Evolutionary conservation across 2,888 invertebrate genomes (phyloP).

Genomic region (Trichacis sp.): DNA sequence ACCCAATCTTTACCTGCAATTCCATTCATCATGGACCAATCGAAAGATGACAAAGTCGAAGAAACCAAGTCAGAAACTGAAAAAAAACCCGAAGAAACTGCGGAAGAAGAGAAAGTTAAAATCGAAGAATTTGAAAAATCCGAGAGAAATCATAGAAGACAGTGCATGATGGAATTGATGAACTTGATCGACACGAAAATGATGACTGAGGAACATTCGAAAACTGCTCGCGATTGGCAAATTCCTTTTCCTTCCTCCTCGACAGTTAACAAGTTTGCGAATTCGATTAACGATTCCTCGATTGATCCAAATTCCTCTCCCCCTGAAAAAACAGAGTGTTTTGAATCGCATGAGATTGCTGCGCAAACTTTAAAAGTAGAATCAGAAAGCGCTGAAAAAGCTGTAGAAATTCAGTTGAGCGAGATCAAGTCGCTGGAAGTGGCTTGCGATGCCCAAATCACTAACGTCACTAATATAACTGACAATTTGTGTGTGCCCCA

Average conservation of each 20-base stretch:
- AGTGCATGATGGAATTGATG: slow-evolving; percentile 61
- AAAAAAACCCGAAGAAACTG: not conserved
- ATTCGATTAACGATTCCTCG: not conserved
- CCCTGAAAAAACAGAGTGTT: not conserved
- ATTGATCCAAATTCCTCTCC: not conserved
- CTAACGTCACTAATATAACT: slow-evolving; percentile 53
- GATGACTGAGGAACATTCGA: slow-evolving; percentile 49
- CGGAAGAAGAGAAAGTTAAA: not conserved
- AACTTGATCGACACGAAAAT: slow-evolving; percentile 60
- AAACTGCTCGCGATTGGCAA: slow-evolving; percentile 51
- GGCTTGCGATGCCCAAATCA: slow-evolving; percentile 29
- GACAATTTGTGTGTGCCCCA: slow-evolving; percentile 68
- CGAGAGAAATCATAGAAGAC: slow-evolving; percentile 48
- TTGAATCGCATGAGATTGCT: slow-evolving; percentile 14
- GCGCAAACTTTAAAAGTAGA: slow-evolving; percentile 16
- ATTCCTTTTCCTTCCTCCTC: slow-evolving; percentile 34
- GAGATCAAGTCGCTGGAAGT: slow-evolving; percentile 22
- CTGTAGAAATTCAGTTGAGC: slow-evolving; percentile 32
- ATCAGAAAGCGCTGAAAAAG: not conserved
- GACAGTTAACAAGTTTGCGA: slow-evolving; percentile 6
- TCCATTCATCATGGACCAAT: slow-evolving; percentile 20
- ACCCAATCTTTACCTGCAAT: slow-evolving; percentile 11
- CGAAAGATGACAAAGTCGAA: not conserved
- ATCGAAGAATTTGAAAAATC: slow-evolving; percentile 13
- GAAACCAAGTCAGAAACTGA: not conserved